Evolutionary conservation across 1,140 invertebrate genomes (phyloP).

Genomic region (Holcopasites calliopsidis): DNA sequence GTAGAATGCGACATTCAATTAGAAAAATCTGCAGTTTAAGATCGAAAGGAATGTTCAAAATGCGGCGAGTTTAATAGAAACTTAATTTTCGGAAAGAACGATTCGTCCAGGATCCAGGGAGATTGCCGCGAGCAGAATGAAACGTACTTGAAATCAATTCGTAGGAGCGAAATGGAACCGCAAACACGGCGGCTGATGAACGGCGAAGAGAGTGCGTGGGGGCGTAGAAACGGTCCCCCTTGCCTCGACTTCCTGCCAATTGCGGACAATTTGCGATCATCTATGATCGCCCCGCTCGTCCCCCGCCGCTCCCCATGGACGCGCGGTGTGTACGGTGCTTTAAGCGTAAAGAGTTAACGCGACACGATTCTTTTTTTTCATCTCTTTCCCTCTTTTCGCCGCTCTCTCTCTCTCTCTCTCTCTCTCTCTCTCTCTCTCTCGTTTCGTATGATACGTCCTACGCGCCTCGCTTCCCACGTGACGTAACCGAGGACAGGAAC

Average conservation of each 20-base stretch:
- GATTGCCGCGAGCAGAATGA: neutral
- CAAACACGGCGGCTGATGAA: constrained; percentile 65
- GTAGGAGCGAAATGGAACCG: constrained; percentile 55
- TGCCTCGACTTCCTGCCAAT: constrained; percentile 78
- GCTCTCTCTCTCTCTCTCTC: constrained; percentile 20
- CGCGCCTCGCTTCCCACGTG: constrained; percentile 64
- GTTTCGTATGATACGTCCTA: constrained; percentile 55
- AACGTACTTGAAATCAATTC: constrained; percentile 59
- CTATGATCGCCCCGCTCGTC: constrained; percentile 74
- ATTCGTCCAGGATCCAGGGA: neutral
- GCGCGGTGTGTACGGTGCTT: constrained; percentile 55
- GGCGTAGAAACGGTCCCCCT: constrained; percentile 71
- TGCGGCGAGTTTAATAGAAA: no score
- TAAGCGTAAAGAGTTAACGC: constrained; percentile 70
- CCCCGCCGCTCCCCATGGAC: neutral
- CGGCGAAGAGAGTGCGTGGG: constrained; percentile 69
- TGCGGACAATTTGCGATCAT: constrained; percentile 79
- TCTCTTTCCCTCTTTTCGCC: no score
- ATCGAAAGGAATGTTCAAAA: no score
- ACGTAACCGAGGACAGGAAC: constrained; percentile 56
- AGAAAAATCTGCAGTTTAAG: no score
- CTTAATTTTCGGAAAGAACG: no score
- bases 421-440: constrained; percentile 27
- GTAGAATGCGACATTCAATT: no score
- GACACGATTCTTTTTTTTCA: constrained; percentile 54